Percentiles rank a stretch among this genome's conserved stretches.
phyloP scores from a whole-genome alignment of 2,797 vertebrate genomes.

The Xiphorhynchus erythropygius region DNA sequence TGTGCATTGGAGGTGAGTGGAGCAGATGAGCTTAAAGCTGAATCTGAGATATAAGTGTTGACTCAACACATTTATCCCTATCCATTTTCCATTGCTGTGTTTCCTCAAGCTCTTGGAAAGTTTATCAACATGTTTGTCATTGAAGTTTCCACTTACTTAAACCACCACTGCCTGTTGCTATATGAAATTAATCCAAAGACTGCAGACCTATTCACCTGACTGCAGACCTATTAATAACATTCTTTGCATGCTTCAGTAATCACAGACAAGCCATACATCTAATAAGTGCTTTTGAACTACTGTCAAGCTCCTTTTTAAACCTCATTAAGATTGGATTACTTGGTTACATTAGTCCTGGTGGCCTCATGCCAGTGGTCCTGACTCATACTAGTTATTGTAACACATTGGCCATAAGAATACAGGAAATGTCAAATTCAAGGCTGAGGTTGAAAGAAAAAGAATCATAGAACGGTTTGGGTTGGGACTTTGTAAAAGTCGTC shows the following conservation, averaged over 20 bases:
- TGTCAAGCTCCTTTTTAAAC: conserved; percentile 56
- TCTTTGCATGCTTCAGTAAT: conserved; percentile 58
- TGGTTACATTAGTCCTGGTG: conserved; percentile 22
- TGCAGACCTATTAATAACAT: conserved; percentile 60
- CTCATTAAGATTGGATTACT: conserved; percentile 70
- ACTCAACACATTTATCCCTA: not conserved
- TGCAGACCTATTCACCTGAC: conserved; percentile 35
- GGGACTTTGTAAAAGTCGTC: not conserved
- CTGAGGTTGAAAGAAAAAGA: not conserved
- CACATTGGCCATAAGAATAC: not conserved
- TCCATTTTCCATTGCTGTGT: not conserved
- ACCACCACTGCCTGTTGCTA: conserved; percentile 1
- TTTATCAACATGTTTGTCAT: conserved; percentile 7
- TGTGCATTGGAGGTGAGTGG: not conserved
- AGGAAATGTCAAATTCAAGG: not conserved
- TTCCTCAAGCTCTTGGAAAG: conserved; percentile 5
- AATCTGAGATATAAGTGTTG: not conserved
- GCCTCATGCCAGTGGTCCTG: not conserved
- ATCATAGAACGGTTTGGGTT: not conserved
- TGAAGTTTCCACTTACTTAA: conserved; percentile 7
- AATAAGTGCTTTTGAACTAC: conserved; percentile 22
- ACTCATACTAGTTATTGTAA: conserved; percentile 17
- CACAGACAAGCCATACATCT: conserved; percentile 27
- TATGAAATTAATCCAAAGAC: conserved; percentile 13
- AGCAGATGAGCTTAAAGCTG: not conserved